Base-by-base conservation (phyloP, 2,797 vertebrate species). In the Philypnodon macrostomus region DNA sequence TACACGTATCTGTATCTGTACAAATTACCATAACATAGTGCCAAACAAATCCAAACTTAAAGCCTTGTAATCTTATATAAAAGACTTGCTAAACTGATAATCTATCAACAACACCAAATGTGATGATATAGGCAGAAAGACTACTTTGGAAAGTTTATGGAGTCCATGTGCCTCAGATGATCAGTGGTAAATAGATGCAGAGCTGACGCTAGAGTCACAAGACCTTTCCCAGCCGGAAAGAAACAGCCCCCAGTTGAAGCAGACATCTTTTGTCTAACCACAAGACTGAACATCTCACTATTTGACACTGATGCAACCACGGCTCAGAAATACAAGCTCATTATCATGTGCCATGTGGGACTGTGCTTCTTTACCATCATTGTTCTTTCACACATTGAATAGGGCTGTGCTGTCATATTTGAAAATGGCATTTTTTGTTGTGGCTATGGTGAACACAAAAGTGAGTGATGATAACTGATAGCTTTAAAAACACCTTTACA, bases 141-240 rank as follows among this genome's bases (percentile, higher is more conserved):
- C 77, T 47, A 69, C 56, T 48, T 48, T 74, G 50, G 45, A 59
- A 58, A 66, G 64, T 80, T 82, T 58, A 75, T 64, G 18, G 63
- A 73, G 70, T 62, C 66, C 66, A 64, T 60, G 68, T 34, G 27
- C 76, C 84, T 90, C 85, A 89, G 87, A 90, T 87, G 88, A 90
- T 90, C 85, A 75, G 81, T 73, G 78, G 72, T 79, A 87, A 82
- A 83, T 81, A 88, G 86, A 89, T 83, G 77, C 76, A 81, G 79
- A 74, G 84, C 77, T 87, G 85, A 88, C 72, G 84, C 70, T 70
- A 63, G 61, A 88, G 89, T 91, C 90, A 91, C 90, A 91, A 90
- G 90, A 91, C 87, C 69, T 68, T 73, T 74, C 79, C 67, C 66
- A 68, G 78, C 69, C 80, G 48, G 77, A 51, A 65, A 85, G 77